Base-by-base conservation (phyloP, 2,797 vertebrate species). In the Meda fulgida region DNA sequence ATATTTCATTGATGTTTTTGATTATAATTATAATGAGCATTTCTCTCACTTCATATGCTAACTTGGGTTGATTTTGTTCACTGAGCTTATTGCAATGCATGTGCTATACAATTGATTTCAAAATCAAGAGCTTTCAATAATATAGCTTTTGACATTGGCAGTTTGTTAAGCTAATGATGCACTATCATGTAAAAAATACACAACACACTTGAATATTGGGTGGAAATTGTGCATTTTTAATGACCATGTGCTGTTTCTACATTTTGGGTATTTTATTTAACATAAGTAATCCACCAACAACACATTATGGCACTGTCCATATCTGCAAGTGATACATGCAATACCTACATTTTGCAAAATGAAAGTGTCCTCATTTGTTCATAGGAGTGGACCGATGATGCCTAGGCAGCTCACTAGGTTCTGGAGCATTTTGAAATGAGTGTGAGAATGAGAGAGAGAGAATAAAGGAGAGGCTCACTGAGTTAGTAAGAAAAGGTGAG, bases 401-500 rank as follows among this genome's bases (percentile, higher is more conserved):
- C 1, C 2, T 7, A 79, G 63, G 29, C 7, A 23, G 16, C 66
- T 55, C 14, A 18, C 79, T 51, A 31, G 66, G 65, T 48, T 84
- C 71, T 78, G 51, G 26, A 69, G 51, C 46, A 43, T 34, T 78
- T 29, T 21, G 51, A 38, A 82, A 84, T 40, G 38, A 77, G 19
- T 40, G 82, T 43, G 65, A 78, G 36, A 83, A 66, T 29, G 34
- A 53, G 60, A 77, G 60, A 66, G 34, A 26, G 55, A 46, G 19
- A 21, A 48, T 48, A 23, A 58, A 81, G n/a, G 55, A 26, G 55
- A 26, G n/a, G 10, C 81, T 51, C 81, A 46, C 72, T 1, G 60
- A 83, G 72, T 53, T 77, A 36, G 65, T 40, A 9, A 60, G 66
- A 84, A 77, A 58, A 70, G 53, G 65, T 71, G 53, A 85, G 23